Evolutionary conservation across 2,888 invertebrate genomes (phyloP).

Genomic region (Mystacides longicornis): DNA sequence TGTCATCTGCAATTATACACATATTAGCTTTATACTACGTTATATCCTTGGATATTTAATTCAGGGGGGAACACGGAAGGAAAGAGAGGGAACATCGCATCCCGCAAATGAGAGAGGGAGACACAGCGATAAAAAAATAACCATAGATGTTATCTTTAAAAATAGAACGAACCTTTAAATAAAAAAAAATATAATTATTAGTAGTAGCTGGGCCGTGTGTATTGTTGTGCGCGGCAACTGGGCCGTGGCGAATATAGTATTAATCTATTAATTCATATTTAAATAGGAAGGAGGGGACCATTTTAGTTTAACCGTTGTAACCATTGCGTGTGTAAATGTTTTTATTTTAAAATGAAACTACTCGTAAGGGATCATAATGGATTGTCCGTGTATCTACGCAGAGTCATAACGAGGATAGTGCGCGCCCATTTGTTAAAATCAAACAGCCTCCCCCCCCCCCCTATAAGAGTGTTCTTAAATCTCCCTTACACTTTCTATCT

Average conservation of each 20-base stretch:
- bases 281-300: conserved; percentile 14
- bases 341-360: not conserved
- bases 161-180: not conserved
- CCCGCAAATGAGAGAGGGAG: not conserved
- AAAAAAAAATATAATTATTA: not conserved
- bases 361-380: not conserved
- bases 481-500: too few relatives aligned
- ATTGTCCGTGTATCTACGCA: not conserved
- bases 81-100: not conserved
- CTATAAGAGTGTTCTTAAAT: too few relatives aligned
- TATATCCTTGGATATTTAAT: not conserved
- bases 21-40: too few relatives aligned
- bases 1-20: conserved; percentile 11
- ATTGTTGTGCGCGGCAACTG: conserved; percentile 8
- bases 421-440: too few relatives aligned
- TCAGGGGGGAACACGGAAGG: not conserved
- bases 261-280: conserved; percentile 19
- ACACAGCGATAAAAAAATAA: not conserved
- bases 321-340: conserved; percentile 10
- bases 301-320: conserved; percentile 11
- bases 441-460: too few relatives aligned
- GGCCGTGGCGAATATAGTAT: conserved; percentile 10
- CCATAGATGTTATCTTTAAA: conserved; percentile 1
- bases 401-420: too few relatives aligned
- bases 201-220: not conserved